Conservation (phyloP, 2,888 invertebrate genomes). For the Pecten maximus region DNA sequence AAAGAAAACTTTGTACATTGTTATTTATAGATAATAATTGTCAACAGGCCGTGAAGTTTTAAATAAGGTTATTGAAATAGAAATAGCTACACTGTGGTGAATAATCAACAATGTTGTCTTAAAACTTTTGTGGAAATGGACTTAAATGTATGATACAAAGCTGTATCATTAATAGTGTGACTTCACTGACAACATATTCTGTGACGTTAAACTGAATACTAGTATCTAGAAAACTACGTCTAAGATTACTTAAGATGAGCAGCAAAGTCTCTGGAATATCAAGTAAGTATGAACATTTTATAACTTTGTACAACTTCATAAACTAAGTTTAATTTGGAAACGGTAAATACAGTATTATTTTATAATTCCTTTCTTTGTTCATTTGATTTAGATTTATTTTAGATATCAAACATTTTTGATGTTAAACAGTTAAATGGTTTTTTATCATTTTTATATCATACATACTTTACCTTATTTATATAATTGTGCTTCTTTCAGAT, state of each 20-base stretch:
- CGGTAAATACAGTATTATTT: too few relatives aligned
- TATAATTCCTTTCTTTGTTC: too few relatives aligned
- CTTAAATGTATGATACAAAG: background rate
- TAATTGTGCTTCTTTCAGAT: too few relatives aligned
- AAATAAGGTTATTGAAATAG: background rate
- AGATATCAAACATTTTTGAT: too few relatives aligned
- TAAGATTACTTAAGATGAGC: slow-evolving; percentile 55
- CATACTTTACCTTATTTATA: too few relatives aligned
- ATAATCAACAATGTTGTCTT: background rate
- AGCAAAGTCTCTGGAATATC: slow-evolving; percentile 69
- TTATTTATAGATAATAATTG: slow-evolving; percentile 6
- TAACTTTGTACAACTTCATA: too few relatives aligned
- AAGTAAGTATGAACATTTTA: slow-evolving; percentile 62
- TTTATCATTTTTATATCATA: too few relatives aligned
- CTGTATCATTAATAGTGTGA: background rate
- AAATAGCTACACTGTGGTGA: background rate
- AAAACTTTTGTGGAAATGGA: background rate
- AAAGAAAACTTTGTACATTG: background rate
- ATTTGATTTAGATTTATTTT: too few relatives aligned
- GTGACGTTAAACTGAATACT: background rate
- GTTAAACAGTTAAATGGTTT: too few relatives aligned
- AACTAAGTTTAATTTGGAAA: too few relatives aligned
- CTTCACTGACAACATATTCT: background rate
- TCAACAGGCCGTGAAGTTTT: background rate
- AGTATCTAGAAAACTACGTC: background rate